Evolutionary conservation across 1,140 invertebrate species (phyloP).

Genomic region (Notospermus geniculatus): DNA sequence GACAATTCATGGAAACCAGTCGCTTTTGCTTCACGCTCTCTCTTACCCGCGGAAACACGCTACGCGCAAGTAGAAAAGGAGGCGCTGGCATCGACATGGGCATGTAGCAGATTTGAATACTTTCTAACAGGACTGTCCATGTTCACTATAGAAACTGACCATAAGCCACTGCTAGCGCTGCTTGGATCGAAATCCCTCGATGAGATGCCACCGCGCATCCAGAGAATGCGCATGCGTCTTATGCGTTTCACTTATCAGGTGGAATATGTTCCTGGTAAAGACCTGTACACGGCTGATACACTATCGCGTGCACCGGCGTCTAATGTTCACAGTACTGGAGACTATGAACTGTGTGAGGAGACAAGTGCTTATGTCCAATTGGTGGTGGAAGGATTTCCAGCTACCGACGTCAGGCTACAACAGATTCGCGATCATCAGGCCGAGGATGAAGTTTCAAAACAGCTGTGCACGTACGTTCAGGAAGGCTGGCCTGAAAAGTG

Average conservation of each 20-base stretch:
- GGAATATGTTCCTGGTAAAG: conserved; percentile 19
- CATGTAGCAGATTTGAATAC: conserved; percentile 12
- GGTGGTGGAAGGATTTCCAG: conserved; percentile 8
- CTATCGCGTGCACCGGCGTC: conserved; percentile 9
- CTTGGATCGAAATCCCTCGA: conserved; percentile 19
- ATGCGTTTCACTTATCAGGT: conserved; percentile 19
- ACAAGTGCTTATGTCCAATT: conserved; percentile 7
- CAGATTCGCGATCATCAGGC: conserved; percentile 13
- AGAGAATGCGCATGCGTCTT: conserved; percentile 21
- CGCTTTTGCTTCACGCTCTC: no score
- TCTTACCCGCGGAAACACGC: no score
- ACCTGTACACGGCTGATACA: conserved; percentile 18
- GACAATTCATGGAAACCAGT: no score
- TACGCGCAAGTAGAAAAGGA: no score
- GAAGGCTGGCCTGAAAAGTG: conserved; percentile 12
- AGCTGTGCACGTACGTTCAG: background rate
- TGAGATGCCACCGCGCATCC: conserved; percentile 17
- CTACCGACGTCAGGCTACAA: conserved; percentile 10
- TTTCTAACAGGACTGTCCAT: conserved; percentile 9
- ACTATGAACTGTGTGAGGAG: conserved; percentile 11
- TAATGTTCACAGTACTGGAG: no score
- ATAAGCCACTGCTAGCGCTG: conserved; percentile 19
- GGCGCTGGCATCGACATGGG: no score
- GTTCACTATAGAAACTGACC: conserved; percentile 27
- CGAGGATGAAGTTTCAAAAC: conserved; percentile 12